Conservation (phyloP, 2,113 vertebrate genomes). For the Clarias magur region DNA sequence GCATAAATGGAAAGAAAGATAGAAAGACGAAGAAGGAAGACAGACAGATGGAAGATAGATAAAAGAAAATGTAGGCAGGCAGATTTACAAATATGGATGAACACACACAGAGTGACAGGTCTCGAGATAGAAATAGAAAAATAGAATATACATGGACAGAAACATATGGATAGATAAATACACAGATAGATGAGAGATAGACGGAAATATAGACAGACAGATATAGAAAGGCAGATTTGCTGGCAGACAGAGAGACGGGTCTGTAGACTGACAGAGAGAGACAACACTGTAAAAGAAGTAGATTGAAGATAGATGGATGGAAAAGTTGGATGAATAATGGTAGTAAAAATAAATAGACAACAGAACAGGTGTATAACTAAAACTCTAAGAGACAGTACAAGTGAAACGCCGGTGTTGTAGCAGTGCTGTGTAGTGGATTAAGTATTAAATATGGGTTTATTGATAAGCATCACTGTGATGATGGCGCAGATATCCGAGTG, state of each 20-base stretch:
- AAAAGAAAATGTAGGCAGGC: not conserved
- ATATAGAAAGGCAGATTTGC: not conserved
- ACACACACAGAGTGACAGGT: not conserved
- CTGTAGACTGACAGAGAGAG: too few species aligned
- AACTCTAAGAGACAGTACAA: too few species aligned
- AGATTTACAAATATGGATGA: not conserved
- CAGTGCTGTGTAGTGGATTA: not conserved
- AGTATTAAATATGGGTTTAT: not conserved
- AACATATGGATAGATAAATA: not conserved
- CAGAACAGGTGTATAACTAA: too few species aligned
- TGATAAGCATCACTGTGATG: too few species aligned
- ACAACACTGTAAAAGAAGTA: not conserved
- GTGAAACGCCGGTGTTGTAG: too few species aligned
- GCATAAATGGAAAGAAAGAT: not conserved
- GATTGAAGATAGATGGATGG: too few species aligned
- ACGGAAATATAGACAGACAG: too few species aligned
- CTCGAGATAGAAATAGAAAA: not conserved
- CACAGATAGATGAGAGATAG: not conserved
- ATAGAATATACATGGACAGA: not conserved
- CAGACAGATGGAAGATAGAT: not conserved
- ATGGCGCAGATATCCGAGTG: constrained; percentile 87
- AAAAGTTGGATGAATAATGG: too few species aligned
- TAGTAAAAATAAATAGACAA: too few species aligned
- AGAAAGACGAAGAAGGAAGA: not conserved
- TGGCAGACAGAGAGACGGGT: not conserved